Evolutionary conservation across 2,797 vertebrate genomes (phyloP).

Genomic region (Babyrousa celebensis): DNA sequence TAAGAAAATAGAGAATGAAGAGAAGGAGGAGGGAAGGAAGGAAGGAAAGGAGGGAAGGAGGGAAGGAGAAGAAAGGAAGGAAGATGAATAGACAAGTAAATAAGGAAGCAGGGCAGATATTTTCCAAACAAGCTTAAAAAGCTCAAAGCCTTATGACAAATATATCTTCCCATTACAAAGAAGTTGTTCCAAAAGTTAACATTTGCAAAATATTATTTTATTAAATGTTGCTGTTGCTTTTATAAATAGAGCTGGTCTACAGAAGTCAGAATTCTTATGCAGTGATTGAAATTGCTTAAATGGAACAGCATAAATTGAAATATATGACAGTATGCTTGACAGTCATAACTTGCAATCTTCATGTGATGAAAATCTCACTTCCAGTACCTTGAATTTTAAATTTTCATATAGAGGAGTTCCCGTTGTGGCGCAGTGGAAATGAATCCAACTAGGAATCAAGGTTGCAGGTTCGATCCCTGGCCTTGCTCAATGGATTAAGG

Average conservation of each 20-base stretch:
- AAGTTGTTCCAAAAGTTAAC: constrained; percentile 21
- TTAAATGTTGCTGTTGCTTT: constrained; percentile 56
- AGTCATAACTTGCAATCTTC: not conserved
- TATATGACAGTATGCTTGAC: not conserved
- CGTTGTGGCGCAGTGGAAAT: no score
- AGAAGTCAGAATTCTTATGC: constrained; percentile 19
- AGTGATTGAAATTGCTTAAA: not conserved
- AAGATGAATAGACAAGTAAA: not conserved
- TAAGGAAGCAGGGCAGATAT: not conserved
- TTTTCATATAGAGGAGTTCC: constrained; percentile 13
- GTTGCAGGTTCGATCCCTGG: no score
- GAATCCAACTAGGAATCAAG: no score
- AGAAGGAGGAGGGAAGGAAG: not conserved
- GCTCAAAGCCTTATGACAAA: constrained; percentile 24
- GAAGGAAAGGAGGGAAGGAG: no score
- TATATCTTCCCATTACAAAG: constrained; percentile 70
- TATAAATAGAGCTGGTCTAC: constrained; percentile 26
- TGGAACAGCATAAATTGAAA: not conserved
- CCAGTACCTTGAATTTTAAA: constrained; percentile 32
- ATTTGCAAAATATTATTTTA: constrained; percentile 29
- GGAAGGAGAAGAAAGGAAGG: not conserved
- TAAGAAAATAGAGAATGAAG: constrained; percentile 5
- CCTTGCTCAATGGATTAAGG: no score
- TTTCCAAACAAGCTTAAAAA: not conserved
- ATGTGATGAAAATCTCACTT: constrained; percentile 35